Evolutionary conservation across 2,113 vertebrate species (phyloP).

Genomic region (Thamnophis sirtalis): DNA sequence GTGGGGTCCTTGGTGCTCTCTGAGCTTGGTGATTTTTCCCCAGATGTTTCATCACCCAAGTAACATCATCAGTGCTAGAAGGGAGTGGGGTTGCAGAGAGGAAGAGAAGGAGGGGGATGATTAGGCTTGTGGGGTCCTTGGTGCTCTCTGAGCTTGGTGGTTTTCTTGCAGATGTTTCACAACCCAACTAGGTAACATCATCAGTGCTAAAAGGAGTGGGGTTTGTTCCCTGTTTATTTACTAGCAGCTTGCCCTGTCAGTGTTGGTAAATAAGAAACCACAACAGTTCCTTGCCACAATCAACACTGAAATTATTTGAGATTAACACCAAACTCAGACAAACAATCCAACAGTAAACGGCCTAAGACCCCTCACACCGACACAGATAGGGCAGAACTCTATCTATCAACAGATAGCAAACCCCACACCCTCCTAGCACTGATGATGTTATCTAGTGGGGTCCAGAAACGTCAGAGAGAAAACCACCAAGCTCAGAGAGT

Average conservation of each 20-base stretch:
- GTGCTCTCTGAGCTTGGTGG: too few relatives aligned
- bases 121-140: too few relatives aligned
- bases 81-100: too few relatives aligned
- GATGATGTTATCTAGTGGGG: neutral
- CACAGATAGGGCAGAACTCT: neutral
- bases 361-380: neutral
- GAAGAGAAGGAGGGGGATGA: too few relatives aligned
- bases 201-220: neutral
- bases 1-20: too few relatives aligned
- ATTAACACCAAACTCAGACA: neutral
- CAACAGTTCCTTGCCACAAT: neutral
- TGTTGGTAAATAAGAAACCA: neutral
- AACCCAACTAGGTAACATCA: neutral
- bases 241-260: neutral
- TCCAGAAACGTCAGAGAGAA: too few relatives aligned
- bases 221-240: neutral
- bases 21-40: too few relatives aligned
- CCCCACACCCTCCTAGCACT: neutral
- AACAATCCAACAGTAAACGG: neutral
- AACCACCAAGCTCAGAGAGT: too few relatives aligned
- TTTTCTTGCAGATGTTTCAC: neutral
- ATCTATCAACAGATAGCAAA: neutral
- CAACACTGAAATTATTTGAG: neutral
- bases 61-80: too few relatives aligned
- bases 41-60: too few relatives aligned